A percentile compares a stretch with the other conserved stretches of the same genome.
Evolutionary conservation across 1,140 invertebrate genomes (phyloP).

Genomic region (Pomacea maculata): DNA sequence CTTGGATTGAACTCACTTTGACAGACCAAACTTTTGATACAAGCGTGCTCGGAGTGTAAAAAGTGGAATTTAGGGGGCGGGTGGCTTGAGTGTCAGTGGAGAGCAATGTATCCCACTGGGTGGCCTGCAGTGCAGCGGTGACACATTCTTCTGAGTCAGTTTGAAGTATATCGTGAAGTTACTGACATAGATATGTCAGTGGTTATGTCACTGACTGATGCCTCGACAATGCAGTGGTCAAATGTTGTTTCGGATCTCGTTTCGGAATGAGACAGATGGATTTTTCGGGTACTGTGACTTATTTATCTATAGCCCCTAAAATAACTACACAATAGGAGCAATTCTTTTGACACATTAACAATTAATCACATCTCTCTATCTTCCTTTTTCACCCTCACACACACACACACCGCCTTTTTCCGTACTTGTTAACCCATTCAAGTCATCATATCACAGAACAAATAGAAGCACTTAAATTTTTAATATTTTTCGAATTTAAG

Average conservation of each 20-base stretch:
- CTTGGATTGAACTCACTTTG: too few relatives aligned
- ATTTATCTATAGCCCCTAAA: neutral
- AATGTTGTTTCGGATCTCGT: neutral
- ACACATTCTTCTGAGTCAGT: too few relatives aligned
- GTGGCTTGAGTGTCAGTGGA: too few relatives aligned
- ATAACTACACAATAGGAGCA: neutral
- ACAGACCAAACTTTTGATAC: too few relatives aligned
- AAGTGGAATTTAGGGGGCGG: too few relatives aligned
- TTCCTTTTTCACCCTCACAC: neutral
- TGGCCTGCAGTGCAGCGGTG: too few relatives aligned
- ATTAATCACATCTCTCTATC: neutral
- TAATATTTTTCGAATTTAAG: too few relatives aligned
- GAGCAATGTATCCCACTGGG: too few relatives aligned
- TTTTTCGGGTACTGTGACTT: neutral
- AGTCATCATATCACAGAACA: neutral
- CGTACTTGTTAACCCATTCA: neutral
- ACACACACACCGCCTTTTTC: constrained; percentile 1
- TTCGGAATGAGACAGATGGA: neutral
- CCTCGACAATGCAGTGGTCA: neutral
- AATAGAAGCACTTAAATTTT: neutral
- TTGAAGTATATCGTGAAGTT: too few relatives aligned
- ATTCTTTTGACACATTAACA: neutral
- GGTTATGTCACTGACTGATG: neutral
- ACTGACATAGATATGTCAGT: too few relatives aligned
- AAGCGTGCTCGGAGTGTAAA: too few relatives aligned